phyloP scores from a whole-genome alignment of 2,113 vertebrate genomes.

The Spilogale gracilis region DNA sequence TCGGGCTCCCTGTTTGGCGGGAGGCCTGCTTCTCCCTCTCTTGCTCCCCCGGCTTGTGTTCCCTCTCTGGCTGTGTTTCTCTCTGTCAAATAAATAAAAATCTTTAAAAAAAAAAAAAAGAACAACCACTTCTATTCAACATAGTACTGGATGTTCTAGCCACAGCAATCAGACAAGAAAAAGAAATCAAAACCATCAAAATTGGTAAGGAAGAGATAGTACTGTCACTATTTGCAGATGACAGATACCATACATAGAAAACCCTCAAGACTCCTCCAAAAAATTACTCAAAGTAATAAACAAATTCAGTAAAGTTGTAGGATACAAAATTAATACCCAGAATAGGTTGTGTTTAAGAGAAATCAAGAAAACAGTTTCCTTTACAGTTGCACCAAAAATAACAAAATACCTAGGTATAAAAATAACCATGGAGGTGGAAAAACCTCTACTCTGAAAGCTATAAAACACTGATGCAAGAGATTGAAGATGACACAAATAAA shows the following conservation, averaged over 20 bases:
- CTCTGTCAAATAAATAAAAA: too few species aligned
- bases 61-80: too few species aligned
- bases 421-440: neutral
- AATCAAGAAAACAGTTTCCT: neutral
- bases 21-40: too few species aligned
- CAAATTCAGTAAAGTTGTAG: neutral
- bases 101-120: too few species aligned
- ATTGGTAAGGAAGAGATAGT: neutral
- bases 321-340: neutral
- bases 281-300: neutral
- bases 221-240: neutral
- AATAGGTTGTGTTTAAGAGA: neutral
- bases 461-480: neutral
- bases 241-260: neutral
- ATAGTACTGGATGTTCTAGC: neutral
- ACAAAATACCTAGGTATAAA: neutral
- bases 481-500: neutral
- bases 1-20: too few species aligned
- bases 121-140: neutral
- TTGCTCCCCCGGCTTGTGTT: too few species aligned
- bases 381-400: neutral
- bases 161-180: neutral
- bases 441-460: neutral
- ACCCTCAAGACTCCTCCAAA: neutral
- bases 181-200: neutral